A percentile compares a stretch with the other conserved stretches of the same genome.
These are phyloP conservation scores for Drosophila willistoni DNA, from an alignment of 1,140 invertebrate species.

Conservation along the genomic window DNA sequence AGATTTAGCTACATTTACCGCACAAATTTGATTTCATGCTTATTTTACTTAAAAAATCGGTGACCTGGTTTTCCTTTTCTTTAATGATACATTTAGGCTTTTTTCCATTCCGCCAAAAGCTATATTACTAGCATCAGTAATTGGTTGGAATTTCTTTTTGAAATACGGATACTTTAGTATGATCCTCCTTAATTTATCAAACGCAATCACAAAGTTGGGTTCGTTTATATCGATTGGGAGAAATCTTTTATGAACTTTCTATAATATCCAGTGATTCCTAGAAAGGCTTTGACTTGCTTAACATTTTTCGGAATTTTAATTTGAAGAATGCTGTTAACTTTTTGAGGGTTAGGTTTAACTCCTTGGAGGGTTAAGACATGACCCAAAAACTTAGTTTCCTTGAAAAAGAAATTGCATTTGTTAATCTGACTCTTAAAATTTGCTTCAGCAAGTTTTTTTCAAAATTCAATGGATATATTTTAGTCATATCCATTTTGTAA, in stretches of 20 bases:
- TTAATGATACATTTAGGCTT: too few species aligned
- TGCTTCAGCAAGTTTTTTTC: slow-evolving; percentile 50
- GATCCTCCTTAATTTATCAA: slow-evolving; percentile 55
- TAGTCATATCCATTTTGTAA: slow-evolving; percentile 67
- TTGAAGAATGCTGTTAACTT: too few species aligned
- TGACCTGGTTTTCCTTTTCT: too few species aligned
- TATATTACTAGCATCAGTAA: slow-evolving; percentile 1
- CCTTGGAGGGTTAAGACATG: not conserved
- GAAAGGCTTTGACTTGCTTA: slow-evolving; percentile 51
- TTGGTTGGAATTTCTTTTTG: not conserved
- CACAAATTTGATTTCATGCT: too few species aligned
- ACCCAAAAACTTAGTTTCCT: not conserved
- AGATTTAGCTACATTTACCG: too few species aligned
- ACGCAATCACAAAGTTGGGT: slow-evolving; percentile 45
- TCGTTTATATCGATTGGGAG: slow-evolving; percentile 53
- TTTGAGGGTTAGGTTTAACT: too few species aligned
- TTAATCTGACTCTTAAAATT: slow-evolving; percentile 60
- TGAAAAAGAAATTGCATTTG: slow-evolving; percentile 66
- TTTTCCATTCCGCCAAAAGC: too few species aligned
- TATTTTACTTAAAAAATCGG: too few species aligned
- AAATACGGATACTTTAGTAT: slow-evolving; percentile 48
- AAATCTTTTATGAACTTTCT: slow-evolving; percentile 53
- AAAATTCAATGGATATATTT: slow-evolving; percentile 65
- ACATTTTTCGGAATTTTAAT: too few species aligned
- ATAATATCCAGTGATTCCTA: too few species aligned